phyloP scores from a whole-genome alignment of 2,888 invertebrate genomes.

The Mechanitis mazaeus region DNA sequence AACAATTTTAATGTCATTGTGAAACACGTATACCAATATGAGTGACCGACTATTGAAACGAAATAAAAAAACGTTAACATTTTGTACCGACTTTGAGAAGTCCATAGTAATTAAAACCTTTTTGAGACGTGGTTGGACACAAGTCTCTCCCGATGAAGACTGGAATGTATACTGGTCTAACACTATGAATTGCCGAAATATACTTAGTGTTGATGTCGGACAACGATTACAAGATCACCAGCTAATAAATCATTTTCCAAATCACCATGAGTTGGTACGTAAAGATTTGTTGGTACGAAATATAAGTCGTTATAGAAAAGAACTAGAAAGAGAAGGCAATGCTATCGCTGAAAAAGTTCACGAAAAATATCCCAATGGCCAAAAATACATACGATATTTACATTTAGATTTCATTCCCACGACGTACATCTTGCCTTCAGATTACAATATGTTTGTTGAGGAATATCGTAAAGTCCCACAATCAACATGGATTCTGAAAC shows the following conservation, averaged over 20 bases:
- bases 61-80: slow-evolving; percentile 50
- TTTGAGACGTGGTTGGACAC: slow-evolving; percentile 92
- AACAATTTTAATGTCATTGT: background rate
- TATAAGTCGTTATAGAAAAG: slow-evolving; percentile 94
- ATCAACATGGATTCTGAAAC: slow-evolving; percentile 98
- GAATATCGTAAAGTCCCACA: slow-evolving; percentile 96
- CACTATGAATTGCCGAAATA: slow-evolving; percentile 91
- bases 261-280: slow-evolving; percentile 95
- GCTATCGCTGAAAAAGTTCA: slow-evolving; percentile 86
- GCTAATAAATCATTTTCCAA: slow-evolving; percentile 97
- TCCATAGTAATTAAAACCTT: slow-evolving; percentile 95
- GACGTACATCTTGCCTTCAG: slow-evolving; percentile 95
- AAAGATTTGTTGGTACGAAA: slow-evolving; percentile 98
- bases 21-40: background rate
- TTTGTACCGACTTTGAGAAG: slow-evolving; percentile 93
- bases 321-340: slow-evolving; percentile 93
- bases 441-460: slow-evolving; percentile 98
- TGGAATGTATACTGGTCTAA: slow-evolving; percentile 99
- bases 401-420: slow-evolving; percentile 94
- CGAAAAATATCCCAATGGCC: slow-evolving; percentile 74
- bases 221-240: slow-evolving; percentile 95
- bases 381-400: slow-evolving; percentile 82
- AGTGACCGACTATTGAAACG: slow-evolving; percentile 8
- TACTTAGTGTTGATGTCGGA: slow-evolving; percentile 94
- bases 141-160: slow-evolving; percentile 90